phyloP scores from a whole-genome alignment of 2,113 vertebrate genomes.

The Lichenostomus cassidix region DNA sequence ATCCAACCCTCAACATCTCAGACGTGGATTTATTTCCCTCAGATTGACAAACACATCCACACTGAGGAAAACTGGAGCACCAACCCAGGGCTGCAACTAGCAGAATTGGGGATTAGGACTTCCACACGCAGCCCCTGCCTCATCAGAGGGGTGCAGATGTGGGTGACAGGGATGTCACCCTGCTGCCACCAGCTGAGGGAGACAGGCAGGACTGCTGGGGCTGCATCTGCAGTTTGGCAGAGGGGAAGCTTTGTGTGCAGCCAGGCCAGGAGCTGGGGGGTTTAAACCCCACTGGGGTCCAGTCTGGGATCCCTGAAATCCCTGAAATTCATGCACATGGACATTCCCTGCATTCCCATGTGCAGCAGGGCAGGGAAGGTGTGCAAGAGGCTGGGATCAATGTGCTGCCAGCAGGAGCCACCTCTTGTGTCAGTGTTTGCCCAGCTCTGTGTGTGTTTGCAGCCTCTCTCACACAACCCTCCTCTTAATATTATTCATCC shows the following conservation, averaged over 20 bases:
- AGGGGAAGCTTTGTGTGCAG: not conserved
- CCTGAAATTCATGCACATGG: not conserved
- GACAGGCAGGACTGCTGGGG: not conserved
- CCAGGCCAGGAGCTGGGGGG: not conserved
- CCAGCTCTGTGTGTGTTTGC: not conserved
- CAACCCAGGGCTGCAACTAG: not conserved
- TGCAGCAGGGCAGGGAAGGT: not conserved
- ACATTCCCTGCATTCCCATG: not conserved
- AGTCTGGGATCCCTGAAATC: not conserved
- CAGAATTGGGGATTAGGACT: not conserved
- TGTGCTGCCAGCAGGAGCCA: not conserved
- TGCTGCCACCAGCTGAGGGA: accelerated
- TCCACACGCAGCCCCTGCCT: not conserved
- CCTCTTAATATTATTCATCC: slow-evolving; percentile 53
- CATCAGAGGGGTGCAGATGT: not conserved
- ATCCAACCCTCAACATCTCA: not conserved
- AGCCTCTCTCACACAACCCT: not conserved
- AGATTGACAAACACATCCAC: not conserved
- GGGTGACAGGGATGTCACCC: not conserved
- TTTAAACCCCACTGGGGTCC: not conserved
- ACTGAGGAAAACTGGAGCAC: not conserved
- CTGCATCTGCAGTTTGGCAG: accelerated
- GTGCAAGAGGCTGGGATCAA: not conserved
- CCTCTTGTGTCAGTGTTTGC: not conserved
- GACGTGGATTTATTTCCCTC: not conserved